A percentile compares a stretch with the other conserved stretches of the same genome.
These are phyloP conservation scores for Atethmia centrago DNA, from an alignment of 2,888 invertebrate genomes.

Conservation along the genomic window DNA sequence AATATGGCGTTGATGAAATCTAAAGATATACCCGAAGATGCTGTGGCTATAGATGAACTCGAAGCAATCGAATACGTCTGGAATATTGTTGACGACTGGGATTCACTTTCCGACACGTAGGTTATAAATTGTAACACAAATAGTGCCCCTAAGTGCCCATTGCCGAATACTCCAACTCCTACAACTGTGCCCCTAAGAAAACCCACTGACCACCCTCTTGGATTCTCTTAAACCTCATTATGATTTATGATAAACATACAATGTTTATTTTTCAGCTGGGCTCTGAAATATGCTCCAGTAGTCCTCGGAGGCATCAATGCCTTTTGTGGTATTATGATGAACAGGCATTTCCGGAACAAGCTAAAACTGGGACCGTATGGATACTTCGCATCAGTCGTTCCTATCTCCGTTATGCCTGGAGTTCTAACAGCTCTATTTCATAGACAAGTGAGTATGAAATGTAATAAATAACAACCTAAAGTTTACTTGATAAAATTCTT, in stretches of 20 bases:
- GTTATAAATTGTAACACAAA: conserved; percentile 65
- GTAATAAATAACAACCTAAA: not conserved
- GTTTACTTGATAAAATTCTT: not conserved
- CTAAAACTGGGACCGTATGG: conserved; percentile 91
- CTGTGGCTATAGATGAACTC: conserved; percentile 88
- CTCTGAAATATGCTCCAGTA: conserved; percentile 86
- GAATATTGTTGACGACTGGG: conserved; percentile 91
- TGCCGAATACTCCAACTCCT: too few species aligned
- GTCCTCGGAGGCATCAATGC: conserved; percentile 89
- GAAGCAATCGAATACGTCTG: conserved; percentile 91
- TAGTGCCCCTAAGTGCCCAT: too few species aligned
- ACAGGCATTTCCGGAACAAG: conserved; percentile 91
- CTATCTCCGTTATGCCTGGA: conserved; percentile 91
- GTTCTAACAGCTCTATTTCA: conserved; percentile 89
- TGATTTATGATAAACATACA: not conserved
- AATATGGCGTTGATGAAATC: conserved; percentile 90
- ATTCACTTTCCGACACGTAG: conserved; percentile 91
- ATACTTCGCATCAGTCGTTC: conserved; percentile 90
- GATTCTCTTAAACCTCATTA: not conserved
- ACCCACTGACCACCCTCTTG: not conserved
- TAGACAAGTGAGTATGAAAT: conserved; percentile 87
- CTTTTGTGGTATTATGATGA: conserved; percentile 91
- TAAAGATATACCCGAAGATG: conserved; percentile 91
- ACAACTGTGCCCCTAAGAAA: too few species aligned
- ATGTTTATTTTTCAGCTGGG: conserved; percentile 79